Evolutionary conservation across 2,113 vertebrate genomes (phyloP).

Genomic region (Urocolius indicus): DNA sequence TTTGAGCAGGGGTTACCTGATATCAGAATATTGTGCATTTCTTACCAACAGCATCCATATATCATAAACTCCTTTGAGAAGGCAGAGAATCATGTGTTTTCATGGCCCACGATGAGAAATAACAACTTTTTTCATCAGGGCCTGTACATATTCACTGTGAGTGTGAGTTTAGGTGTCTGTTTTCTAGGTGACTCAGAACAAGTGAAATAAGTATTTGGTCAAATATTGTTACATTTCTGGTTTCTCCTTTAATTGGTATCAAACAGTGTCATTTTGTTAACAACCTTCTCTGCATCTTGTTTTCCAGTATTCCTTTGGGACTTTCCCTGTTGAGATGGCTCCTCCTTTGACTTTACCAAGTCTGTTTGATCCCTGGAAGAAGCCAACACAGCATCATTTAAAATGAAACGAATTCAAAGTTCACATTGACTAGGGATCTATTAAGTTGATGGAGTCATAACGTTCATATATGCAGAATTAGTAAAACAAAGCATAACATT

Average conservation of each 20-base stretch:
- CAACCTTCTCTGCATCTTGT: background rate
- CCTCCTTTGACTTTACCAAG: background rate
- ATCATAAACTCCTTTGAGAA: background rate
- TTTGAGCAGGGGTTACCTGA: background rate
- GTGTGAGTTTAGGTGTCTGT: background rate
- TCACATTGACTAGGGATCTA: background rate
- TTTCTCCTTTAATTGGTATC: background rate
- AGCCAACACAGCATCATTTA: background rate
- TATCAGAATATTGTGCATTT: accelerated
- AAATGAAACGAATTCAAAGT: background rate
- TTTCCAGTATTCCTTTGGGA: background rate
- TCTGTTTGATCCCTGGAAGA: background rate
- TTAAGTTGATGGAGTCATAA: background rate
- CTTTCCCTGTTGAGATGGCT: background rate
- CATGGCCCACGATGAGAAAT: accelerated
- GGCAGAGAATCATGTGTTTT: background rate
- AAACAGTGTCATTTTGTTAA: background rate
- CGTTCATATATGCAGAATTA: background rate
- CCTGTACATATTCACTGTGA: background rate
- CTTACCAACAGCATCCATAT: background rate
- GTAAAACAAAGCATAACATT: background rate
- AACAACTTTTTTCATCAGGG: background rate
- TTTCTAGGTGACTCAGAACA: background rate
- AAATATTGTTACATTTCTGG: background rate
- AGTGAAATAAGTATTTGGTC: background rate